These are phyloP conservation scores for Tachypleus tridentatus DNA, from an alignment of 1,140 invertebrate genomes.

Conservation along the genomic window DNA sequence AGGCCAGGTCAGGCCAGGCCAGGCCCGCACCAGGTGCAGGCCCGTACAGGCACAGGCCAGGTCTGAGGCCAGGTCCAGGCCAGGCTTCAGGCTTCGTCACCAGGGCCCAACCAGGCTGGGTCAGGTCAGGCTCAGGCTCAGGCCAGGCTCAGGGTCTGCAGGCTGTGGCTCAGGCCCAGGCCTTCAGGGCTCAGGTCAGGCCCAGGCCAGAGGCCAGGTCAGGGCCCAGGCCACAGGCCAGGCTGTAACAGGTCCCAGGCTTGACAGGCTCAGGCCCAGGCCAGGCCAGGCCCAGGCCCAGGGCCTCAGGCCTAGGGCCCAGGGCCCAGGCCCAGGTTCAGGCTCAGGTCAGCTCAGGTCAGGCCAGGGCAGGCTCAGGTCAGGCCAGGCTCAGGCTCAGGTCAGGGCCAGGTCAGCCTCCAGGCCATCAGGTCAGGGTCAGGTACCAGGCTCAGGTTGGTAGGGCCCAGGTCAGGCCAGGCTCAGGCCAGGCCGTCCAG, in stretches of 20 bases:
- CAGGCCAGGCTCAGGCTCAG: constrained; percentile 23
- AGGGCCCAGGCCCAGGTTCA: too few relatives aligned
- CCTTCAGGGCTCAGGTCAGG: constrained; percentile 25
- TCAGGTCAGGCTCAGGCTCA: constrained; percentile 16
- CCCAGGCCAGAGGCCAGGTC: constrained; percentile 24
- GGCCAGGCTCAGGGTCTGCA: constrained; percentile 21
- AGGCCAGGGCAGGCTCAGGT: constrained; percentile 22
- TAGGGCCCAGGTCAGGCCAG: constrained; percentile 24
- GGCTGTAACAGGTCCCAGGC: constrained; percentile 22
- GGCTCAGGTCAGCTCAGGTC: constrained; percentile 22
- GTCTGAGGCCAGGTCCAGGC: constrained; percentile 18
- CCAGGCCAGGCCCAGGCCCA: constrained; percentile 25
- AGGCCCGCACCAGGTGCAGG: constrained; percentile 24
- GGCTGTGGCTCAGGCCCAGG: constrained; percentile 19
- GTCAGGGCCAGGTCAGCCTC: constrained; percentile 21
- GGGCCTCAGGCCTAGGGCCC: constrained; percentile 24
- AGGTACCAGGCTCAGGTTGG: constrained; percentile 18
- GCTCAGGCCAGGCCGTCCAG: constrained; percentile 17
- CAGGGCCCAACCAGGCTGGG: constrained; percentile 21
- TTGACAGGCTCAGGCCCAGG: constrained; percentile 16
- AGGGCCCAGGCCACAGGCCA: constrained; percentile 22
- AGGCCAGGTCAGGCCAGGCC: constrained; percentile 23
- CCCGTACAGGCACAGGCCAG: constrained; percentile 26
- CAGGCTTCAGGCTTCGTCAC: constrained; percentile 12
- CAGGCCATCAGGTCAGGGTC: constrained; percentile 20